Evolutionary conservation across 1,140 invertebrate genomes (phyloP).

Genomic region (Megalopta genalis): DNA sequence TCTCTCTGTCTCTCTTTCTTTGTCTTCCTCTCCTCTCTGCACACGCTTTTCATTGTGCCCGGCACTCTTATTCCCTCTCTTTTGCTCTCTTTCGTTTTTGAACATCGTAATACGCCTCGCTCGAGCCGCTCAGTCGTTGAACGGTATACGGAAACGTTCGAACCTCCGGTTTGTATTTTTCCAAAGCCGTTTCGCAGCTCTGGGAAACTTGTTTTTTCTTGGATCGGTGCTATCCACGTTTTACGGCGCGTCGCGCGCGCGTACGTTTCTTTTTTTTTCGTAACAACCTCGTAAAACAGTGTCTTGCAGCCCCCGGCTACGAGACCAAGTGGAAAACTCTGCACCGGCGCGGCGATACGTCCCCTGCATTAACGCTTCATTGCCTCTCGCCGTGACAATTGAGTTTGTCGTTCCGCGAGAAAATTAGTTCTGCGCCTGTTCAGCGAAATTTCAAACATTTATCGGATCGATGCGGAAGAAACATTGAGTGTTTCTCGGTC

Average conservation of each 20-base stretch:
- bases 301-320: neutral
- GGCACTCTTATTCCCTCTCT: neutral
- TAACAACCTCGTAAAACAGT: constrained; percentile 41
- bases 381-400: no score
- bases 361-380: constrained; percentile 12
- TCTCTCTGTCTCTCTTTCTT: no score
- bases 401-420: no score
- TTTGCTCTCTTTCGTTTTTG: neutral
- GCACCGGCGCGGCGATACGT: constrained; percentile 25
- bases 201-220: constrained; percentile 17
- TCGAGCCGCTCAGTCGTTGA: neutral
- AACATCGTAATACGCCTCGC: neutral
- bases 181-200: neutral
- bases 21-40: no score
- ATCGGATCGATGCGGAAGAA: no score
- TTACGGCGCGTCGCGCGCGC: constrained; percentile 31
- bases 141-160: neutral
- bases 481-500: no score
- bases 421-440: no score
- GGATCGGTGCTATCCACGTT: constrained; percentile 2
- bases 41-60: no score
- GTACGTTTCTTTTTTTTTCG: constrained; percentile 31
- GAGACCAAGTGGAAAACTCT: constrained; percentile 35
- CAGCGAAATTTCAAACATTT: no score
- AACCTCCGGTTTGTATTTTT: neutral